Evolutionary conservation across 2,113 vertebrate species (phyloP), one percentile per base, ranked within the genome.

Genomic region (Varanus komodoensis): DNA sequence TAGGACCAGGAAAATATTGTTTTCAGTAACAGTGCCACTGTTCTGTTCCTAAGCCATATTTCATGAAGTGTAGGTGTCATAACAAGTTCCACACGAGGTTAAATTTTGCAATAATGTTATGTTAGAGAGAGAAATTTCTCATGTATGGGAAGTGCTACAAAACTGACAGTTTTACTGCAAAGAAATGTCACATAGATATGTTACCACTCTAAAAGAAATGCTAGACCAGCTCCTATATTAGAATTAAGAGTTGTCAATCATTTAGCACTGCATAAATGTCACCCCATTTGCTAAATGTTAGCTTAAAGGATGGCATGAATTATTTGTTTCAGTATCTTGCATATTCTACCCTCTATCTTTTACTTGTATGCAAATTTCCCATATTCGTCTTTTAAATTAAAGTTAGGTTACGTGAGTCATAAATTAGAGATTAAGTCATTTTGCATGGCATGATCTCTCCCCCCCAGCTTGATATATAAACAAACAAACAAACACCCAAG

Each of bases 21-120:
- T 89, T 54, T 81, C 44, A 29, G 80, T 87, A 74, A 84, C 54
- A 75, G 84, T 94, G 91, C 93, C 93, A 95, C 71, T 0, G 0
- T 82, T 25, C 77, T 79, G 79, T 83, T 97, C 92, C 90, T 95
- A 88, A 91, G 89, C 92, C 91, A 95, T 94, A 93, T 96, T 96
- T 97, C 94, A 94, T 89, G 88, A 94, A 91, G 80, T 94, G 92
- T 91, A 61, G 80, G 91, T 95, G 91, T 95, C 93, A 94, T 68
- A 90, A 84, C 92, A 96, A 93, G 92, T 83, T 96, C 93, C 1
- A 1, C 74, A 83, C 93, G 96, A 96, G 91, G 90, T 95, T 94
- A 96, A 96, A 95, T 95, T 93, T 94, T 95, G 93, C 88, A 92
- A 78, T 92, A 93, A 93, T 92, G 82, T 94, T 96, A 89, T 94